phyloP scores from a whole-genome alignment of 2,113 vertebrate species.

The Fulica atra region DNA sequence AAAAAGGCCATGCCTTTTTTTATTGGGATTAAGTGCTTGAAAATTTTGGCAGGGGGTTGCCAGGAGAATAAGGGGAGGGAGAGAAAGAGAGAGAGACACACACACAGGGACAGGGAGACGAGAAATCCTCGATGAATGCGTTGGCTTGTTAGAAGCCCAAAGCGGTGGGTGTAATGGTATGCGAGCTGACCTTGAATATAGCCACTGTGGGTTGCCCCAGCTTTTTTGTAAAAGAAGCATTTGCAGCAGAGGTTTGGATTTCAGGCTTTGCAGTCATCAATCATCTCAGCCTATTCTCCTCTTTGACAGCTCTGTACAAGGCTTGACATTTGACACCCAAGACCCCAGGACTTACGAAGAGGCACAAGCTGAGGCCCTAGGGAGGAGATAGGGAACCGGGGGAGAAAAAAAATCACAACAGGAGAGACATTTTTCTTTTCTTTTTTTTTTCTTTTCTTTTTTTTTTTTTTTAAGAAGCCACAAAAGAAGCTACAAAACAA shows the following conservation, averaged over 20 bases:
- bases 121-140: conserved; percentile 74
- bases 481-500: conserved; percentile 44
- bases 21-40: conserved; percentile 79
- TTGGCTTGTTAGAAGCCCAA: conserved; percentile 78
- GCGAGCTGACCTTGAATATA: conserved; percentile 89
- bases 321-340: conserved; percentile 99
- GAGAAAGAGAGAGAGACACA: conserved; percentile 19
- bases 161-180: conserved; percentile 87
- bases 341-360: conserved; percentile 86
- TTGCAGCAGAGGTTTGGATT: conserved; percentile 98
- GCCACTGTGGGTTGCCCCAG: conserved; percentile 87
- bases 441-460: not conserved
- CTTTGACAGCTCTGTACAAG: conserved; percentile 99
- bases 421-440: not conserved
- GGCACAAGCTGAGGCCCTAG: conserved; percentile 86
- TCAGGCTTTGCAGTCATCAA: conserved; percentile 99
- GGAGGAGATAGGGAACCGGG: conserved; percentile 65
- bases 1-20: conserved; percentile 63
- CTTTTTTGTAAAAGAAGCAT: conserved; percentile 93
- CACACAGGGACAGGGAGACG: conserved; percentile 28
- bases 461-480: conserved; percentile 14
- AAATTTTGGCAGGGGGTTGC: conserved; percentile 75
- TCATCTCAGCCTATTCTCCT: conserved; percentile 98
- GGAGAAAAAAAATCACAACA: conserved; percentile 69
- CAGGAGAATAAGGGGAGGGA: conserved; percentile 64